Conservation (phyloP, 2,113 vertebrate genomes). For the Onychostruthus taczanowskii region DNA sequence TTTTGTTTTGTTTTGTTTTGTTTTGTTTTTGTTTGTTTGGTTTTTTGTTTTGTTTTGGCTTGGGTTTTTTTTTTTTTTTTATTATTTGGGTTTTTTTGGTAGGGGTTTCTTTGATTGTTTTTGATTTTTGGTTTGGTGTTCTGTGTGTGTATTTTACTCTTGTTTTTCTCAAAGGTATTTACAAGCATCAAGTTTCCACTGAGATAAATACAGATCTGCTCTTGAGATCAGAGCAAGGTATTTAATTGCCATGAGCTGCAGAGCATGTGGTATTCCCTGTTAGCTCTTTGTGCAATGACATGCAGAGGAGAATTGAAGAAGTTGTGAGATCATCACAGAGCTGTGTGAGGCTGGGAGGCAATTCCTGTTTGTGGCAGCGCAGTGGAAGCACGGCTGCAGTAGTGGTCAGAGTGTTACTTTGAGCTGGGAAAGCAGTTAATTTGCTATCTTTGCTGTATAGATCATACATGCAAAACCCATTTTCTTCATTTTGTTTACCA, state of each 20-base stretch:
- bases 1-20: not conserved
- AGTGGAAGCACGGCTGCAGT: not conserved
- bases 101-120: not conserved
- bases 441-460: not conserved
- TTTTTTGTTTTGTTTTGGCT: too few species aligned
- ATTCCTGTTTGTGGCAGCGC: not conserved
- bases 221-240: not conserved
- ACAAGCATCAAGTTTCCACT: not conserved
- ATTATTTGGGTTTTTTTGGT: too few species aligned
- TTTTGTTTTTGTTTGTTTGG: too few species aligned
- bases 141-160: not conserved
- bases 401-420: not conserved
- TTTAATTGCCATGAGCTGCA: not conserved
- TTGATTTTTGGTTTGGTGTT: not conserved
- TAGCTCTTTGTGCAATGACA: not conserved
- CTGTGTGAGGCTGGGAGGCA: not conserved
- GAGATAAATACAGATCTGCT: not conserved
- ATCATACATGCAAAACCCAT: not conserved
- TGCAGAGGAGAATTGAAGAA: not conserved
- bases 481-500: not conserved
- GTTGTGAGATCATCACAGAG: not conserved
- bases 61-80: too few species aligned
- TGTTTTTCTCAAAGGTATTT: not conserved
- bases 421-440: not conserved
- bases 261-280: not conserved